Base-by-base conservation (phyloP, 2,797 vertebrate genomes). In the Argentina silus region DNA sequence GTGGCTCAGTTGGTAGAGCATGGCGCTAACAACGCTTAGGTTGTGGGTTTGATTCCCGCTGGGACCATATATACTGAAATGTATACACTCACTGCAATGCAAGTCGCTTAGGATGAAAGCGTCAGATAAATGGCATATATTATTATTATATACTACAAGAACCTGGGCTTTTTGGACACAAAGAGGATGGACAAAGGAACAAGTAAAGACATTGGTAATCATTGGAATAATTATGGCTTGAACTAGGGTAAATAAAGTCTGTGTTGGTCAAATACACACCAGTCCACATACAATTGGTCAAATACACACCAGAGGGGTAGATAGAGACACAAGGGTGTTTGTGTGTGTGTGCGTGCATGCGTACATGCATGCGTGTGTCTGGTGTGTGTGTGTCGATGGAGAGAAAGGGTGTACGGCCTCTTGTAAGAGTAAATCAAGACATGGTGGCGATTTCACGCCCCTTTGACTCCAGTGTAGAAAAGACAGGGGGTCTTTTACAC, bases 361-460 rank as follows among this genome's bases (percentile, higher is more conserved):
- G n/a, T 55, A 1, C 2, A 6, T 55, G 51, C 5, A 11, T 55
- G 51, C 2, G n/a, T 55, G n/a, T 55, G 51, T 55, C 1, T 55
- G n/a, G 19, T 60, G 10, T 36, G 57, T 27, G 2, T 60, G 57
- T 60, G 57, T 60, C 9, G 2, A 36, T 21, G 50, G 27, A 14
- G 68, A 63, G 72, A n/a, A n/a, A 36, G 27, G 27, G 27, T 77
- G 72, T 80, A 74, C 76, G 78, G 76, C 74, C 76, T 71, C 36
- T 59, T 60, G 55, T 6, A 53, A 59, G n/a, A 43, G 73, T 74
- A 72, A 80, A 68, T 72, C 76, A 47, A 76, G 74, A 48, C 19
- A 44, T 74, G 67, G 53, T 71, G 69, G 79, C 61, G 50, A 69
- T 73, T 78, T 73, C 77, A 74, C 73, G 69, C 51, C 45, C 69